A percentile compares a stretch with the other conserved stretches of the same genome.
Evolutionary conservation across 2,888 invertebrate genomes (phyloP).

Genomic region (Thera obeliscata): DNA sequence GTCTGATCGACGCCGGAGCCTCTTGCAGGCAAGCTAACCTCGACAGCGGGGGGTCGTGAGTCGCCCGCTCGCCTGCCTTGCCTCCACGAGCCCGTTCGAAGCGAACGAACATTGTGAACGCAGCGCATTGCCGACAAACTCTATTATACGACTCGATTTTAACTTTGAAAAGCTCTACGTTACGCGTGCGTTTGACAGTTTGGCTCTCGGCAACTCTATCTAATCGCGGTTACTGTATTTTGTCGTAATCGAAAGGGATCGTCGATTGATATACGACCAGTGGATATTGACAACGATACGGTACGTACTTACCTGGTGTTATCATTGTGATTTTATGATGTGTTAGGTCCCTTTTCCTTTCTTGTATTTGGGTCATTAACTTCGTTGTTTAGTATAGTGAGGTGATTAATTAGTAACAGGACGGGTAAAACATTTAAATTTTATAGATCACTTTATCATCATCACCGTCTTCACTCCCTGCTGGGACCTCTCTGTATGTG

Average conservation of each 20-base stretch:
- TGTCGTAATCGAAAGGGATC: constrained; percentile 62
- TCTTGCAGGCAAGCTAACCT: constrained; percentile 78
- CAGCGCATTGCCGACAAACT: constrained; percentile 58
- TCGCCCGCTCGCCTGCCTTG: constrained; percentile 58
- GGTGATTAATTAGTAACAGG: no score
- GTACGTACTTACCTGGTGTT: constrained; percentile 60
- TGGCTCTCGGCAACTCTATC: constrained; percentile 57
- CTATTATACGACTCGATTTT: constrained; percentile 67
- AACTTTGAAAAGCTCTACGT: constrained; percentile 69
- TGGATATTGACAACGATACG: constrained; percentile 65
- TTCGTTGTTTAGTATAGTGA: not conserved
- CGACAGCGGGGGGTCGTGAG: constrained; percentile 80
- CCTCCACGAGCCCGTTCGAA: constrained; percentile 60
- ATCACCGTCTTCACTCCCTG: not conserved
- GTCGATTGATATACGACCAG: constrained; percentile 66
- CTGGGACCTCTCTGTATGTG: no score
- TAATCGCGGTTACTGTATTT: constrained; percentile 61
- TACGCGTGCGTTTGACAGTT: constrained; percentile 67
- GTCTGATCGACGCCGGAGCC: constrained; percentile 77
- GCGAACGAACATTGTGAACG: constrained; percentile 57
- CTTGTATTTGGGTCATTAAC: constrained; percentile 26
- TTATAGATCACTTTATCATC: no score
- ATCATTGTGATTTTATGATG: constrained; percentile 55
- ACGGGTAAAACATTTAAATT: no score
- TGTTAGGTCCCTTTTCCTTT: constrained; percentile 24